Evolutionary conservation across 2,888 invertebrate genomes (phyloP), one percentile per base, ranked within the genome.

Genomic region (Agriopis leucophaearia): DNA sequence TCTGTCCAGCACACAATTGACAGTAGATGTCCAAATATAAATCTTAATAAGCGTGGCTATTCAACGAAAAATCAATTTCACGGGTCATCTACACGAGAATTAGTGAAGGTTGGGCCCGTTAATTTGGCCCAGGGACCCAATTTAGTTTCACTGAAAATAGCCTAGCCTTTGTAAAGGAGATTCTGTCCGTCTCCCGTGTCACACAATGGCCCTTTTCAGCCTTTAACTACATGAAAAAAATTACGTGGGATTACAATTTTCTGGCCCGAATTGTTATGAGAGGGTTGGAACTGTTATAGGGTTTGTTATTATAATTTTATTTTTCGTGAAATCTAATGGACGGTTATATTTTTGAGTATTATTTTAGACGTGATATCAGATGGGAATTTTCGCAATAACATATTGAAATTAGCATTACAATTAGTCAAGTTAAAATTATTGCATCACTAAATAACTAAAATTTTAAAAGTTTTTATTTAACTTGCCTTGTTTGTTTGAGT

Each of bases 41-140:
- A 67, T 67, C 62, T 58, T 67, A 67, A 67, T 62, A 67, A 67
- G 54, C 57, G 55, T 8, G 70, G 69, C 70, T 76, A 77, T 78
- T 78, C 69, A 70, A 74, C 69, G 66, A 72, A 73, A 74, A 81
- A 82, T 81, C 83, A 76, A 83, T 85, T 85, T 84, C 82, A 81
- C 78, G 84, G 80, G 64, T 80, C 84, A 84, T 82, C 80, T 75
- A 75, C 69, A 63, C 72, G 69, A 56, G 73, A 71, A 76, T 81
- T 79, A 79, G 80, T 74, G 74, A 57, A 52, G 69, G 65, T 65
- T 45, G 50, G 69, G 51, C 69, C 65, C 72, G 78, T 78, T 81
- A 78, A 79, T 80, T 73, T 68, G 66, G 72, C 71, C 75, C 54
- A 15, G 78, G 72, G 74, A 73, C 68, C 70, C 76, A 74, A 78